These are phyloP conservation scores for Allolobophora icterica DNA, from an alignment of 2,888 invertebrate genomes.

Conservation along the genomic window DNA sequence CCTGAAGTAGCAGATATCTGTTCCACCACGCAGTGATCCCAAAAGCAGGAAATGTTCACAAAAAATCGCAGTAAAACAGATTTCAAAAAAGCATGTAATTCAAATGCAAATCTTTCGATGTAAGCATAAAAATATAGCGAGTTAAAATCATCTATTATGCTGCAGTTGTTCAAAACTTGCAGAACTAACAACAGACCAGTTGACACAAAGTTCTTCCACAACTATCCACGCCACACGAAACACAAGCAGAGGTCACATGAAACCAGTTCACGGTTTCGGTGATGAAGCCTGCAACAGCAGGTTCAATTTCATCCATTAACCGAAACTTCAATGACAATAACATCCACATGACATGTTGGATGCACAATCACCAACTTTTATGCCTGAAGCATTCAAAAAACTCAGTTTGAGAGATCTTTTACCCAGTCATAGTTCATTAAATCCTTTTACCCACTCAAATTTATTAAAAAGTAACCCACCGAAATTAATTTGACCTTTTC, in stretches of 20 bases:
- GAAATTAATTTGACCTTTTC: too few species aligned
- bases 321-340: neutral
- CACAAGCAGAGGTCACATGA: too few species aligned
- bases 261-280: neutral
- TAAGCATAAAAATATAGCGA: conserved; percentile 5
- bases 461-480: too few species aligned
- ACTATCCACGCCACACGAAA: neutral
- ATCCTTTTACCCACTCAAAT: too few species aligned
- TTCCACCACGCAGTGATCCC: too few species aligned
- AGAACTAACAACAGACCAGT: neutral
- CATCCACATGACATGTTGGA: neutral
- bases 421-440: neutral
- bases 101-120: conserved; percentile 11
- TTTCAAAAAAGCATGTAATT: neutral
- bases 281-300: neutral
- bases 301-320: neutral
- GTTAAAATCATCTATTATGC: conserved; percentile 17
- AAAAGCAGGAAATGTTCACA: neutral
- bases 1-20: too few species aligned
- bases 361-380: too few species aligned
- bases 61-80: neutral
- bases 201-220: neutral
- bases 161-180: neutral
- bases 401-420: neutral
- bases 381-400: neutral